A percentile compares a stretch with the other conserved stretches of the same genome.
Conservation (phyloP, 2,888 invertebrate species). For the Drosophila ustulata region DNA sequence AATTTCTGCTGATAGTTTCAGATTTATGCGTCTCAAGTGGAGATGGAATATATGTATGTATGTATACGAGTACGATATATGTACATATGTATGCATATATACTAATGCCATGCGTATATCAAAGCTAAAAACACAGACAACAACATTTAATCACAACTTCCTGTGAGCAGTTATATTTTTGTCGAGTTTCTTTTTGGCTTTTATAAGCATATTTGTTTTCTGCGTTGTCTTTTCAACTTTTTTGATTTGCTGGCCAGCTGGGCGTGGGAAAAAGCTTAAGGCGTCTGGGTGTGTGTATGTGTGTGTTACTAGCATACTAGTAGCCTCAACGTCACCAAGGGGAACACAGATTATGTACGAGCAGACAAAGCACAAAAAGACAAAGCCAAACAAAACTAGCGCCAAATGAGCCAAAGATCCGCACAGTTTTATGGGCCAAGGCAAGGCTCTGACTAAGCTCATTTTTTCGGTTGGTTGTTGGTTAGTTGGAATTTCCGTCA, state of each 20-base stretch:
- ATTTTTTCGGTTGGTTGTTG: slow-evolving; percentile 4
- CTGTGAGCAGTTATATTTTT: slow-evolving; percentile 61
- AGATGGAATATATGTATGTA: background rate
- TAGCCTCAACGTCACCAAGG: slow-evolving; percentile 42
- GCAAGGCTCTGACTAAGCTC: slow-evolving; percentile 43
- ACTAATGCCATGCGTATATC: slow-evolving; percentile 28
- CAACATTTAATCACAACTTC: slow-evolving; percentile 75
- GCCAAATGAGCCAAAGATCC: slow-evolving; percentile 53
- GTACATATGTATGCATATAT: background rate
- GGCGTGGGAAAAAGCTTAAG: slow-evolving; percentile 79
- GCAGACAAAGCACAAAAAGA: background rate
- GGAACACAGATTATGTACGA: slow-evolving; percentile 24
- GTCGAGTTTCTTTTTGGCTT: slow-evolving; percentile 38
- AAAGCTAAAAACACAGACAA: slow-evolving; percentile 51
- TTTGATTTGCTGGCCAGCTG: slow-evolving; percentile 61
- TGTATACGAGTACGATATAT: too few relatives aligned
- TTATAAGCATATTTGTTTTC: slow-evolving; percentile 22
- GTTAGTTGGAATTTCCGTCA: slow-evolving; percentile 42
- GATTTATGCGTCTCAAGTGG: slow-evolving; percentile 2
- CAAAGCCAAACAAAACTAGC: slow-evolving; percentile 20
- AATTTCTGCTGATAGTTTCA: slow-evolving; percentile 32
- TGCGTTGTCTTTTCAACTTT: slow-evolving; percentile 22
- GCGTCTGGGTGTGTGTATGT: slow-evolving; percentile 61
- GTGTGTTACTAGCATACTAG: background rate
- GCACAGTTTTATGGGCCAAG: slow-evolving; percentile 51